Conservation (phyloP, 2,888 invertebrate species). For the Phrixothrix hirtus region DNA sequence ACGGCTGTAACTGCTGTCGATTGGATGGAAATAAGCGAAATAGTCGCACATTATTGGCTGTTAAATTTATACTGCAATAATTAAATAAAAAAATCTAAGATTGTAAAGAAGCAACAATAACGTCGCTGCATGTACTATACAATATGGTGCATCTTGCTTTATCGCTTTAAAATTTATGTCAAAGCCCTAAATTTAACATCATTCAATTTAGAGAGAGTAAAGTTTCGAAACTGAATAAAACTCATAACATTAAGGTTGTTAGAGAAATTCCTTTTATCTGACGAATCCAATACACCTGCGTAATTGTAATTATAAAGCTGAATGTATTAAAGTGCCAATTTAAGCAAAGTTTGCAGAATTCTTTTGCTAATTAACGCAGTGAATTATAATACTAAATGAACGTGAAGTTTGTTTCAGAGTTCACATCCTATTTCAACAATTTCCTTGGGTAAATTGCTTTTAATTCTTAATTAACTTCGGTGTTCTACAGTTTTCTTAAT, state of each 20-base stretch:
- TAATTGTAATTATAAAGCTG: conserved; percentile 37
- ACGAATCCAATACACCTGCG: conserved; percentile 16
- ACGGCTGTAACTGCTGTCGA: no score
- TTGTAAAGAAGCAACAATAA: no score
- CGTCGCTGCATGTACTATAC: not conserved
- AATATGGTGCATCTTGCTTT: no score
- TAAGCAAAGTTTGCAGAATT: conserved; percentile 37
- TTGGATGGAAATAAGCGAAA: no score
- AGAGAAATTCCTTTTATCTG: conserved; percentile 22
- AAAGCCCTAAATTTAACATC: not conserved
- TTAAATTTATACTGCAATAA: no score
- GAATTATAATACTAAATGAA: conserved; percentile 40
- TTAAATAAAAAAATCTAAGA: no score
- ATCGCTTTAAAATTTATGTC: not conserved
- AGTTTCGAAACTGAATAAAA: conserved; percentile 16
- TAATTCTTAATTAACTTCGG: conserved; percentile 38
- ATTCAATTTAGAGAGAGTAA: not conserved
- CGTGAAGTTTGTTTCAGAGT: conserved; percentile 21
- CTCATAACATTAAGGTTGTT: conserved; percentile 14
- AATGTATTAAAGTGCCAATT: conserved; percentile 40
- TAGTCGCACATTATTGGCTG: no score
- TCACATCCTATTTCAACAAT: conserved; percentile 36
- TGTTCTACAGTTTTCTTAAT: conserved; percentile 20
- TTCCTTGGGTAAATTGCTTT: conserved; percentile 39
- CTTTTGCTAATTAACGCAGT: conserved; percentile 40